Evolutionary conservation across 2,888 invertebrate genomes (phyloP), one percentile per base, ranked within the genome.

Genomic region (Drosophila putrida): DNA sequence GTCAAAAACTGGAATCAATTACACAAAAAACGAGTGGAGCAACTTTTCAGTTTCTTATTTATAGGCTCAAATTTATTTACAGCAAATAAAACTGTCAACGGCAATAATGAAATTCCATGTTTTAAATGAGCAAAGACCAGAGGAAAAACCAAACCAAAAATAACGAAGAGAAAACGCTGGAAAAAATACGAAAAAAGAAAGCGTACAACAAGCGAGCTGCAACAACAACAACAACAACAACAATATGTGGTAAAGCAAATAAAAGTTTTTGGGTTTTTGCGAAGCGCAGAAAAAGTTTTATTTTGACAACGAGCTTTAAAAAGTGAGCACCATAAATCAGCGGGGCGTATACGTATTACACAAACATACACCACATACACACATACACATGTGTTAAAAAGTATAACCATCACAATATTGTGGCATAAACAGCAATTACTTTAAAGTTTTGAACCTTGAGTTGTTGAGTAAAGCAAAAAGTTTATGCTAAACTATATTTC

Each of bases 371-470:
- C 35, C 11, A 36, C 35, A 47, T 27, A 36, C 33, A 47, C 20
- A 38, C 31, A 31, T 8, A 6, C 11, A 20, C 36, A 46, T 31
- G 25, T 43, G 43, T 27, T 46, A 28, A 36, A 46, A 41, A 6
- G 20, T 35, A 68, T 50, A 66, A 53, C 54, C 63, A 50, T 70
- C 61, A 74, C 53, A 77, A 77, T 74, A 85, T 83, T 80, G 72
- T 75, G 75, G 78, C 66, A 85, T 89, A 79, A 81, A 75, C 82
- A 85, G 85, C 89, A 81, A 89, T 85, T 80, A 87, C 75, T 82
- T 84, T 58, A 65, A 75, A 77, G 41, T 70, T 55, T 63, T 35
- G 66, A 83, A 60, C 71, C 70, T 71, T 83, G 74, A 78, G 70
- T 65, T 72, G 65, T 70, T 77, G 71, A 70, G 66, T 54, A 46